phyloP scores from a whole-genome alignment of 2,113 vertebrate genomes.

The Hyaena hyaena region DNA sequence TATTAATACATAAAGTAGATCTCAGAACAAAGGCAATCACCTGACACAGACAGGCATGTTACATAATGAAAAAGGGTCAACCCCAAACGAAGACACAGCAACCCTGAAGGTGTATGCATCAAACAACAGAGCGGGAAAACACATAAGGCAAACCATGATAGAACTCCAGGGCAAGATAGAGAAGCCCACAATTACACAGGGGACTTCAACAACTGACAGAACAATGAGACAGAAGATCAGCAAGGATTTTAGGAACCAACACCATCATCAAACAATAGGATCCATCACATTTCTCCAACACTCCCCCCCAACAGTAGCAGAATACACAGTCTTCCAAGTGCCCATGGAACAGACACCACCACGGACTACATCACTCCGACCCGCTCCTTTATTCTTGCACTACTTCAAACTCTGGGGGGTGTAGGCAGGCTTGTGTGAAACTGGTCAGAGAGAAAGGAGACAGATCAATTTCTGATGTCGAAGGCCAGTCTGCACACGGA shows the following conservation, averaged over 20 bases:
- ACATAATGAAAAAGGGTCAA: fast-evolving
- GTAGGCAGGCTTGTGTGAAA: background rate
- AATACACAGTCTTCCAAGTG: fast-evolving
- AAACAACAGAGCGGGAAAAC: background rate
- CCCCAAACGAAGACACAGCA: fast-evolving
- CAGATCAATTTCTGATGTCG: background rate
- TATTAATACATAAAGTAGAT: fast-evolving
- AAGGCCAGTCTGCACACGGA: fast-evolving
- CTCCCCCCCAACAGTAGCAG: too few relatives aligned
- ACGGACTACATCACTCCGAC: background rate
- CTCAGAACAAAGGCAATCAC: background rate
- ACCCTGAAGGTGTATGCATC: fast-evolving
- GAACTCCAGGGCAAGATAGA: background rate
- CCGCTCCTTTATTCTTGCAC: constrained; percentile 60
- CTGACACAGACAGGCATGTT: fast-evolving
- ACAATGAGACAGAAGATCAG: background rate
- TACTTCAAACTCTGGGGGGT: background rate
- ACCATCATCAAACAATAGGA: too few relatives aligned
- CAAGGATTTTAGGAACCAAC: background rate
- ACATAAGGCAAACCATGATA: fast-evolving
- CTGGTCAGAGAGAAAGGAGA: background rate
- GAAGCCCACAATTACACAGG: background rate
- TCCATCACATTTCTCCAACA: too few relatives aligned
- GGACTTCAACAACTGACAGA: too few relatives aligned
- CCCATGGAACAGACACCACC: fast-evolving